Evolutionary conservation across 1,140 invertebrate species (phyloP).

Genomic region (Orussus abietinus): DNA sequence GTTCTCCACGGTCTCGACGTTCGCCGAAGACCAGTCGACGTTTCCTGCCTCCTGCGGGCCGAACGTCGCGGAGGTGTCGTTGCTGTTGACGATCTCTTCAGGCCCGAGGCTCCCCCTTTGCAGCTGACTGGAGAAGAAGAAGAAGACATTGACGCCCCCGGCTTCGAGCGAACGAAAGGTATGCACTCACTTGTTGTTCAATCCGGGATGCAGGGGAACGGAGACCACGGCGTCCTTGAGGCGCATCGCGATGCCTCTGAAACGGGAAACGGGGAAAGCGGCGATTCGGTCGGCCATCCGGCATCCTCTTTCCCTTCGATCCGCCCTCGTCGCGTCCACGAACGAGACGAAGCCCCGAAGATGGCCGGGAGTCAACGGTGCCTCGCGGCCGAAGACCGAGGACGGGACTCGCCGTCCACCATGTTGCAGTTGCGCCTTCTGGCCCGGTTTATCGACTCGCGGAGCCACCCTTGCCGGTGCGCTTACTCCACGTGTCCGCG

Average conservation of each 20-base stretch:
- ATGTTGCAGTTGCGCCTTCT: conserved; percentile 44
- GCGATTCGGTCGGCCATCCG: not conserved
- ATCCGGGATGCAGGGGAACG: conserved; percentile 34
- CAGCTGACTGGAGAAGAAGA: conserved; percentile 34
- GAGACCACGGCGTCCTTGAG: conserved; percentile 43
- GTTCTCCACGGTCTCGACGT: conserved; percentile 17
- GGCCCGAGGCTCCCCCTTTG: conserved; percentile 26
- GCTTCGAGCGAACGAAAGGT: too few species aligned
- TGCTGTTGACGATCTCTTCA: conserved; percentile 37
- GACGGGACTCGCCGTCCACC: conserved; percentile 36
- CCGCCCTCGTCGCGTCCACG: not conserved
- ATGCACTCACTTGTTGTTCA: conserved; percentile 49
- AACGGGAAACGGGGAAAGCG: conserved; percentile 5
- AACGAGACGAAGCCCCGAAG: not conserved
- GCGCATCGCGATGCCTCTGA: conserved; percentile 42
- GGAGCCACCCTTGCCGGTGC: conserved; percentile 36
- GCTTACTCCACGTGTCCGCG: not conserved
- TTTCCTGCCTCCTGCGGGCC: conserved; percentile 7
- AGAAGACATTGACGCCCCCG: too few species aligned
- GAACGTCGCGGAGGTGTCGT: conserved; percentile 21
- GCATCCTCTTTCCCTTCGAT: not conserved
- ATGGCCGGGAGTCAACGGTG: not conserved
- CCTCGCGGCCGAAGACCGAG: conserved; percentile 17
- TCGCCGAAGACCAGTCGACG: conserved; percentile 3
- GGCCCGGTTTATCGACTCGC: conserved; percentile 43